Evolutionary conservation across 2,113 vertebrate species (phyloP).

Genomic region (Eulemur macaco): DNA sequence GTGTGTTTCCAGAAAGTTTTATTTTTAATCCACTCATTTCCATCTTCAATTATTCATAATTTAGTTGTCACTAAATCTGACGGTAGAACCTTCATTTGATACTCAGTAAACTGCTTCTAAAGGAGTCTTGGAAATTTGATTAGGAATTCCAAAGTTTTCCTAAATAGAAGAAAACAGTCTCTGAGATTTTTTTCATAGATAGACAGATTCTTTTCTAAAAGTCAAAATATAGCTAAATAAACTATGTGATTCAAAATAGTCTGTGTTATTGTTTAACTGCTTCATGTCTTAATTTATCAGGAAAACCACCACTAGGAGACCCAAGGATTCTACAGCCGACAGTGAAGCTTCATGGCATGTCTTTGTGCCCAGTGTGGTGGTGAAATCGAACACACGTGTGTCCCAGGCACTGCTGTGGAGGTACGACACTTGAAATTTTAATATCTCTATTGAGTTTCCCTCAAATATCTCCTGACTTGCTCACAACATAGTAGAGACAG

Average conservation of each 20-base stretch:
- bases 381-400: too few species aligned
- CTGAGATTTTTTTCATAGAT: neutral
- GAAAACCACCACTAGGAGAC: neutral
- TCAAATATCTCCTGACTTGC: neutral
- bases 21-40: neutral
- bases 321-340: neutral
- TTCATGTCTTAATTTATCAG: neutral
- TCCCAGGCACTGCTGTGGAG: neutral
- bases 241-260: neutral
- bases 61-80: neutral
- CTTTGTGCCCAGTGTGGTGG: accelerated
- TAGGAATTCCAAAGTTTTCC: neutral
- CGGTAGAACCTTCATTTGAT: neutral
- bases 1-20: neutral
- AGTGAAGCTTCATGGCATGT: neutral
- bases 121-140: neutral
- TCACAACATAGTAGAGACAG: neutral
- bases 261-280: neutral
- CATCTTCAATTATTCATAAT: neutral
- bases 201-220: neutral
- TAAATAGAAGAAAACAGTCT: neutral
- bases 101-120: neutral
- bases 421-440: neutral
- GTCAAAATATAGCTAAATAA: neutral
- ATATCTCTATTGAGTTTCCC: neutral